phyloP scores from a whole-genome alignment of 2,888 invertebrate genomes.

The Aleiodes testaceus region DNA sequence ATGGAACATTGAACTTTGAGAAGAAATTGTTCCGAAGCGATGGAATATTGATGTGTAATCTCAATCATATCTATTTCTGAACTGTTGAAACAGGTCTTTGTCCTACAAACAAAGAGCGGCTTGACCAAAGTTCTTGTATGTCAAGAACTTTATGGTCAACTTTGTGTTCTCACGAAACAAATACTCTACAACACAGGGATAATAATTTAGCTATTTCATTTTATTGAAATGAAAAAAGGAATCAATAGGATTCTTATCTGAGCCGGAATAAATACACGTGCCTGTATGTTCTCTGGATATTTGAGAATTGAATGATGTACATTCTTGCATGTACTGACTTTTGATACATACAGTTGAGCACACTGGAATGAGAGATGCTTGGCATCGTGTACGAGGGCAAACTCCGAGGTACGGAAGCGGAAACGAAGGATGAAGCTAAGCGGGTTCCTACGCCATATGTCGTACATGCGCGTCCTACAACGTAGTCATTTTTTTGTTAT shows the following conservation, averaged over 20 bases:
- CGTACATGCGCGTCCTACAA: conserved; percentile 41
- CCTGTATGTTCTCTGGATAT: not conserved
- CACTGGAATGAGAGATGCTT: conserved; percentile 38
- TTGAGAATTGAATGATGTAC: conserved; percentile 18
- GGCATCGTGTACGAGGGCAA: conserved; percentile 42
- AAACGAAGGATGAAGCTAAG: conserved; percentile 55
- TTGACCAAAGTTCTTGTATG: not conserved
- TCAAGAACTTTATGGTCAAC: not conserved
- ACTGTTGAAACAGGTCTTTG: too few relatives aligned
- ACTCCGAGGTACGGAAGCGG: conserved; percentile 53
- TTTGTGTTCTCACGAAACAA: not conserved
- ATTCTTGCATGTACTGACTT: conserved; percentile 20
- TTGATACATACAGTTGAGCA: conserved; percentile 26
- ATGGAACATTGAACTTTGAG: too few relatives aligned
- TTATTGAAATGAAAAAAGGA: not conserved
- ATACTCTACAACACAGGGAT: not conserved
- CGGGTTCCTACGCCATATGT: conserved; percentile 49
- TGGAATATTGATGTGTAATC: too few relatives aligned
- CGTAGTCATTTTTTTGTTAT: conserved; percentile 51
- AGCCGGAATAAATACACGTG: conserved; percentile 13
- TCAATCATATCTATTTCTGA: too few relatives aligned
- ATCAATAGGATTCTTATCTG: not conserved
- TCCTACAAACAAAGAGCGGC: too few relatives aligned
- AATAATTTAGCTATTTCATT: not conserved
- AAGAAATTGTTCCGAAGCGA: too few relatives aligned